Conservation (phyloP, 2,797 vertebrate species). For the Malacoctenus gilli region DNA sequence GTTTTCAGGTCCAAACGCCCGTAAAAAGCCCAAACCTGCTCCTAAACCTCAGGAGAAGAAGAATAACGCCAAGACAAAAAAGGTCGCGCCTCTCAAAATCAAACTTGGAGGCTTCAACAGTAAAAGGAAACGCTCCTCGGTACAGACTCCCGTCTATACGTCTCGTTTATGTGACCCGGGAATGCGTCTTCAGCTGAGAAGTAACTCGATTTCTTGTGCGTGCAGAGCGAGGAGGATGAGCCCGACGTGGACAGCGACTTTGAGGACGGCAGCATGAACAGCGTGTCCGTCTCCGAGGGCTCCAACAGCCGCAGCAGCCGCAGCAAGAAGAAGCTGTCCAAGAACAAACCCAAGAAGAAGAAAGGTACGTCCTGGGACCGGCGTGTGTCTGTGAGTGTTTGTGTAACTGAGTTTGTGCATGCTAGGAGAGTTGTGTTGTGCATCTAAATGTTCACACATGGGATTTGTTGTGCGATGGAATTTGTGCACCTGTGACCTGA, state of each 20-base stretch:
- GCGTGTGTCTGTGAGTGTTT: too few relatives aligned
- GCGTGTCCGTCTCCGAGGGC: conserved; percentile 92
- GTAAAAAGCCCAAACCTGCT: conserved; percentile 90
- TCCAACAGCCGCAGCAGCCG: conserved; percentile 95
- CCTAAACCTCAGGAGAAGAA: conserved; percentile 94
- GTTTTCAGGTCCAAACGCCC: conserved; percentile 90
- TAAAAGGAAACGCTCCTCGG: conserved; percentile 97
- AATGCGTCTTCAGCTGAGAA: background rate
- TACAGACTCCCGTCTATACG: too few relatives aligned
- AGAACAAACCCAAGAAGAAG: conserved; percentile 92
- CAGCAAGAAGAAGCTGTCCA: conserved; percentile 89
- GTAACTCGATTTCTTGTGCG: background rate
- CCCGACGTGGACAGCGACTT: conserved; percentile 95
- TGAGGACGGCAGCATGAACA: conserved; percentile 94
- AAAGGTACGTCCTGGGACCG: conserved; percentile 70
- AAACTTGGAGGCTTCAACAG: conserved; percentile 96
- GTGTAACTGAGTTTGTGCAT: too few relatives aligned
- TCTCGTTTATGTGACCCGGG: too few relatives aligned
- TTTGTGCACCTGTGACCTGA: too few relatives aligned
- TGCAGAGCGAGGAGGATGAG: conserved; percentile 95
- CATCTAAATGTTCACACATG: too few relatives aligned
- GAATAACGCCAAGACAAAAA: conserved; percentile 93
- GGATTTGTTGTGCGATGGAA: too few relatives aligned
- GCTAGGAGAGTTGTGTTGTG: too few relatives aligned
- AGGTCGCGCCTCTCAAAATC: conserved; percentile 96